Evolutionary conservation across 2,888 invertebrate species (phyloP).

Genomic region (Pseudococcus jackbeardsleyi): DNA sequence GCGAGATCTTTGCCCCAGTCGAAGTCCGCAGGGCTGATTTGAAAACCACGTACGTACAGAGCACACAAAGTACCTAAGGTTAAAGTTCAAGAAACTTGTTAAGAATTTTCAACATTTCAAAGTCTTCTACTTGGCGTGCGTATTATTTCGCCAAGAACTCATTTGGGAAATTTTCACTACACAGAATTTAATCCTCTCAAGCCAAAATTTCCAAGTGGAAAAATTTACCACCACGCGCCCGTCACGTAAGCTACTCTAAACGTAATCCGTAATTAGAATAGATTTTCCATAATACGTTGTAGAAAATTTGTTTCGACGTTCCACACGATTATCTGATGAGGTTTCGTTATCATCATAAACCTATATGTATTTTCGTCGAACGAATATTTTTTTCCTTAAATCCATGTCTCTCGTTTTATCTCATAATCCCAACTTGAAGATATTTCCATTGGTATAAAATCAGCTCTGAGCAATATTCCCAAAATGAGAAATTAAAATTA

Average conservation of each 20-base stretch:
- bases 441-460: not conserved
- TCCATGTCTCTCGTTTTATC: not conserved
- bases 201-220: not conserved
- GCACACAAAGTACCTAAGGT: not conserved
- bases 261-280: slow-evolving; percentile 2
- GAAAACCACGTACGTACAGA: not conserved
- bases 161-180: not conserved
- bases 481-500: not conserved
- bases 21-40: not conserved
- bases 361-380: not conserved
- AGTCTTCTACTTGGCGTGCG: not conserved
- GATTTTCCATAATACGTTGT: not conserved
- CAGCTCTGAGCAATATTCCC: not conserved
- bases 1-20: not conserved
- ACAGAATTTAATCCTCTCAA: not conserved
- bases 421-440: not conserved
- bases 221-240: not conserved
- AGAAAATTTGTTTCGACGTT: not conserved
- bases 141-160: not conserved
- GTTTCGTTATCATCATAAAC: not conserved
- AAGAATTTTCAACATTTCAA: not conserved
- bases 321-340: not conserved
- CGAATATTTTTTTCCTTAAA: not conserved
- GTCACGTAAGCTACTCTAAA: not conserved
- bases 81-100: slow-evolving; percentile 16